Evolutionary conservation across 2,113 vertebrate species (phyloP).

Genomic region (Uria aalge): DNA sequence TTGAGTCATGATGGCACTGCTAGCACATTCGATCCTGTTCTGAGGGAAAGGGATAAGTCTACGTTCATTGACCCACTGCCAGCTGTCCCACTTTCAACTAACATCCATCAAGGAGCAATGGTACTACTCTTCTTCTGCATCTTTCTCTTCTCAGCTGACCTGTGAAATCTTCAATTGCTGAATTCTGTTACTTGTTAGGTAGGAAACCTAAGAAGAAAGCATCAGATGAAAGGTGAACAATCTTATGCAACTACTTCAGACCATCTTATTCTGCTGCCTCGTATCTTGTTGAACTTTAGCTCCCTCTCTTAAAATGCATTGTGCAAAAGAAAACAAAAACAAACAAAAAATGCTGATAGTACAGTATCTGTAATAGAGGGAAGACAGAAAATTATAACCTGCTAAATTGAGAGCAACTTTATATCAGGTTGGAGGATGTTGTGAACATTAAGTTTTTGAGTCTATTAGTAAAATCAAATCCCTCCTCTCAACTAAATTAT

Average conservation of each 20-base stretch:
- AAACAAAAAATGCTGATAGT: background rate
- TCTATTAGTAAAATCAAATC: background rate
- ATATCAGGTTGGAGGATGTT: background rate
- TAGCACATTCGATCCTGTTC: background rate
- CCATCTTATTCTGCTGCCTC: background rate
- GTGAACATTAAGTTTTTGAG: background rate
- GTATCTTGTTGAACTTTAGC: background rate
- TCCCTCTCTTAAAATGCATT: background rate
- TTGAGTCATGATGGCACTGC: background rate
- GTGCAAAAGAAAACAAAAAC: background rate
- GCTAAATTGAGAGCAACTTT: background rate
- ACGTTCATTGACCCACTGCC: fast-evolving
- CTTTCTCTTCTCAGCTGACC: background rate
- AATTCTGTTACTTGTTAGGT: background rate
- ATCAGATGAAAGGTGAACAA: background rate
- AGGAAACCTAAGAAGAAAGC: background rate
- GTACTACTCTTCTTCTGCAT: background rate
- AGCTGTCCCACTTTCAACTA: background rate
- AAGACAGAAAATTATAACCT: background rate
- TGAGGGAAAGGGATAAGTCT: background rate
- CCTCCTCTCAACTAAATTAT: background rate
- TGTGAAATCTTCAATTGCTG: background rate
- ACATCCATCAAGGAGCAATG: background rate
- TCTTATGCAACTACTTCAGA: background rate
- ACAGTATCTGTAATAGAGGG: background rate